Evolutionary conservation across 2,888 invertebrate genomes (phyloP).

Genomic region (Metalampra italica): DNA sequence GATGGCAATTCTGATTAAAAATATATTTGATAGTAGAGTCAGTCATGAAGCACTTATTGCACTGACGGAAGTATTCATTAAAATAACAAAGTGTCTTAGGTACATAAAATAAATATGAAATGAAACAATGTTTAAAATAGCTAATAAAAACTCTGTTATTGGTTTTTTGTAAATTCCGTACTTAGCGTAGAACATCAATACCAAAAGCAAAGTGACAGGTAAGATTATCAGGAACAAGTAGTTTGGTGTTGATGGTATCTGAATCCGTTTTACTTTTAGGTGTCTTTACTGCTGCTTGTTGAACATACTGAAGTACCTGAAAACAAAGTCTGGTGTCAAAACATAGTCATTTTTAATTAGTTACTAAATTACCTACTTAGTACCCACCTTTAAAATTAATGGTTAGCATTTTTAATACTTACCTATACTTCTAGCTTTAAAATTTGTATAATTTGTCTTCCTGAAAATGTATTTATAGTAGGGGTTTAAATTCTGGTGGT

Average conservation of each 20-base stretch:
- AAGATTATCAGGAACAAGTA: slow-evolving; percentile 60
- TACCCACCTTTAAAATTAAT: too few species aligned
- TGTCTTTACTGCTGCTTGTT: slow-evolving; percentile 1
- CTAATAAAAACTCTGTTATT: too few species aligned
- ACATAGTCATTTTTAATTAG: neutral
- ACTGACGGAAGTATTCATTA: slow-evolving; percentile 15
- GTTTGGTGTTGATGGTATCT: slow-evolving; percentile 35
- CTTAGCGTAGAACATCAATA: slow-evolving; percentile 46
- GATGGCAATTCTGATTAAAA: neutral
- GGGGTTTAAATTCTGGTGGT: too few species aligned
- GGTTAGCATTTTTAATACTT: too few species aligned
- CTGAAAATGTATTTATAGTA: too few species aligned
- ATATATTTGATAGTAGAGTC: neutral
- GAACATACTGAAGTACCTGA: slow-evolving; percentile 1
- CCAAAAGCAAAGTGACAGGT: slow-evolving; percentile 72
- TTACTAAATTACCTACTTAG: too few species aligned
- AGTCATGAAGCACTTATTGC: slow-evolving; percentile 8
- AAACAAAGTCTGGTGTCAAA: neutral
- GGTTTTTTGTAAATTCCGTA: neutral
- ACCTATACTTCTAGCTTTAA: too few species aligned
- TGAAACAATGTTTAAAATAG: too few species aligned
- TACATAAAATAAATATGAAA: too few species aligned
- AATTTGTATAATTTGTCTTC: too few species aligned
- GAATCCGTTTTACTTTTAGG: slow-evolving; percentile 46
- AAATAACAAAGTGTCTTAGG: slow-evolving; percentile 13